Base-by-base conservation (phyloP, 1,140 invertebrate species). In the Heterodera schachtii region DNA sequence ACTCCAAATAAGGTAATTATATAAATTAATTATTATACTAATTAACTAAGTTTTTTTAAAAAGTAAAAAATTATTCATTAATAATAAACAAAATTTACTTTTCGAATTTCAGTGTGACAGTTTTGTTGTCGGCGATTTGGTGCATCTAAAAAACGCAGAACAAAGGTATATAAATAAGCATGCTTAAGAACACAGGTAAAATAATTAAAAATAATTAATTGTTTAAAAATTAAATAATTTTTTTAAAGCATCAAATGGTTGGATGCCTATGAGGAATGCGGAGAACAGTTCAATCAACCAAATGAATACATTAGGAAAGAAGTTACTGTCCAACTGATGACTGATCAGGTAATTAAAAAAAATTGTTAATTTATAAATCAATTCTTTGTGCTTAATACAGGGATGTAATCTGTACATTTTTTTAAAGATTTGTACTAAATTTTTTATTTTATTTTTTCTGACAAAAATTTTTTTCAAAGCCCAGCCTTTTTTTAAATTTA, bases 261-360 rank as follows among this genome's bases (percentile, higher is more conserved):
- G 66, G 75, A 76, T 57, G 75, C 52, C 3, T 76, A 76, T n/a
- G 75, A 76, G n/a, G 75, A 76, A 76, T 76, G 75, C 21, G 75
- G 75, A 6, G 57, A 41, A 76, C 57, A 49, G 57, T 64, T 44
- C n/a, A 13, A 57, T 3, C 47, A 76, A n/a, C 75, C 75, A 52
- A 76, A 57, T n/a, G 75, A 76, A 76, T 76, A 76, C 46, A 19
- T 76, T 64, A 76, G 47, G 46, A 76, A 76, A 60, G 31, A 76
- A 60, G 46, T 76, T 41, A 76, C 41, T 43, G 75, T n/a, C 44
- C 52, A 76, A 57, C 16, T 76, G 43, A 19, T 64, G 11, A 64
- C 5, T 19, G 16, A 19, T 64, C 16, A 64, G 31, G 31, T 31
- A 31, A 31, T 31, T 31, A 31, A 31, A 31, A 31, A 31, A 31